Conservation (phyloP, 2,888 invertebrate species). For the Dryomyza anilis region DNA sequence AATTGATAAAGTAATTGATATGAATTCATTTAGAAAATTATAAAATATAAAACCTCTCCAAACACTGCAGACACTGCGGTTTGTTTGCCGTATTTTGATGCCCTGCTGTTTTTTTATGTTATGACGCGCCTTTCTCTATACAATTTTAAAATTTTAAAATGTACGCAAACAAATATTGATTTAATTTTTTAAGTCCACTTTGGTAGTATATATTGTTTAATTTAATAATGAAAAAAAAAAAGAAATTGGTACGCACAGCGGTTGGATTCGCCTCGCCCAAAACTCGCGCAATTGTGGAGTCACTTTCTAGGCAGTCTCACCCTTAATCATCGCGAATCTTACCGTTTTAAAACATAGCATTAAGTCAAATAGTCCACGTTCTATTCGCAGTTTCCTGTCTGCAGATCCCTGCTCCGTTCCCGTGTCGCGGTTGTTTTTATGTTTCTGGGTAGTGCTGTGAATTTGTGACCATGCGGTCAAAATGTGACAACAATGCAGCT, state of each 20-base stretch:
- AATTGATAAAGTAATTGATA: conserved; percentile 22
- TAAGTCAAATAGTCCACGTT: conserved; percentile 40
- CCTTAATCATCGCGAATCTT: conserved; percentile 58
- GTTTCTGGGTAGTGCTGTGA: neutral
- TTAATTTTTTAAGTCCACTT: conserved; percentile 55
- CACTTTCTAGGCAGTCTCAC: conserved; percentile 31
- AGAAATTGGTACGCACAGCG: too few relatives aligned
- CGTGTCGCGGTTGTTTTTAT: neutral
- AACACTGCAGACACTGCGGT: neutral
- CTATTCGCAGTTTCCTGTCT: neutral
- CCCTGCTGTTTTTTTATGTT: too few relatives aligned
- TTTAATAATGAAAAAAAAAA: too few relatives aligned
- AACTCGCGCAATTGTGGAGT: neutral
- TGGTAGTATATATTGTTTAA: too few relatives aligned
- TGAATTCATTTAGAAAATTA: conserved; percentile 33
- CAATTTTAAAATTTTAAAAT: too few relatives aligned
- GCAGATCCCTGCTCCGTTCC: neutral
- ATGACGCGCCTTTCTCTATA: neutral
- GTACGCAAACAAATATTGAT: conserved; percentile 51
- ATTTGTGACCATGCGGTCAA: neutral
- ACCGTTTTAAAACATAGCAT: conserved; percentile 54
- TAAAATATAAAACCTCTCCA: conserved; percentile 3
- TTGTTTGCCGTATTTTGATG: too few relatives aligned
- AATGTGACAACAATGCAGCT: conserved; percentile 3
- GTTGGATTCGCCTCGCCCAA: conserved; percentile 38